Evolutionary conservation across 1,140 invertebrate genomes (phyloP).

Genomic region (Orchestia grillus): DNA sequence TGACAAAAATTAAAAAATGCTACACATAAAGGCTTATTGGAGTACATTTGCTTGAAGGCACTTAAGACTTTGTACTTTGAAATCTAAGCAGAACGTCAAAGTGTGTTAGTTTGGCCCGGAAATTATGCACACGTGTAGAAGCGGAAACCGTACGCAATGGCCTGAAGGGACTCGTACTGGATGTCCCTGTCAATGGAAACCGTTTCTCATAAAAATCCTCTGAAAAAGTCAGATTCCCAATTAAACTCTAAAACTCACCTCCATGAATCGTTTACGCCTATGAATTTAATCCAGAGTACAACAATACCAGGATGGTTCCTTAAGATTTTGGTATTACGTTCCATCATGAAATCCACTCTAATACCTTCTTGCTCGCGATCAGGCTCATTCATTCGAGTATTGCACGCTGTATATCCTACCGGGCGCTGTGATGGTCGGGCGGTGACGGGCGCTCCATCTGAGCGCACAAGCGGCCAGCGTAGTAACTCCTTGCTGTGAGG

Average conservation of each 20-base stretch:
- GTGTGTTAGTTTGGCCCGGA: too few species aligned
- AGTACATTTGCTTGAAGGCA: too few species aligned
- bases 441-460: background rate
- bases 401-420: background rate
- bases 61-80: too few species aligned
- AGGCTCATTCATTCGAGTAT: background rate
- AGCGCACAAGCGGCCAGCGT: background rate
- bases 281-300: background rate
- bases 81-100: too few species aligned
- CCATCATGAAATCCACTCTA: background rate
- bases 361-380: background rate
- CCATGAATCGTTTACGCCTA: background rate
- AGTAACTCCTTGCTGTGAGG: background rate
- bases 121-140: too few species aligned
- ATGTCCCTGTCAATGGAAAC: too few species aligned
- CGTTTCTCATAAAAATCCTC: too few species aligned
- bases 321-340: background rate
- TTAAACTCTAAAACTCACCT: background rate
- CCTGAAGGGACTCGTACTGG: too few species aligned
- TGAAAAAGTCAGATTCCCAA: background rate
- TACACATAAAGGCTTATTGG: too few species aligned
- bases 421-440: background rate
- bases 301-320: background rate
- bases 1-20: too few species aligned
- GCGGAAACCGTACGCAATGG: too few species aligned